These are phyloP conservation scores for Bellardia pandia DNA, from an alignment of 2,888 invertebrate genomes.

Conservation along the genomic window DNA sequence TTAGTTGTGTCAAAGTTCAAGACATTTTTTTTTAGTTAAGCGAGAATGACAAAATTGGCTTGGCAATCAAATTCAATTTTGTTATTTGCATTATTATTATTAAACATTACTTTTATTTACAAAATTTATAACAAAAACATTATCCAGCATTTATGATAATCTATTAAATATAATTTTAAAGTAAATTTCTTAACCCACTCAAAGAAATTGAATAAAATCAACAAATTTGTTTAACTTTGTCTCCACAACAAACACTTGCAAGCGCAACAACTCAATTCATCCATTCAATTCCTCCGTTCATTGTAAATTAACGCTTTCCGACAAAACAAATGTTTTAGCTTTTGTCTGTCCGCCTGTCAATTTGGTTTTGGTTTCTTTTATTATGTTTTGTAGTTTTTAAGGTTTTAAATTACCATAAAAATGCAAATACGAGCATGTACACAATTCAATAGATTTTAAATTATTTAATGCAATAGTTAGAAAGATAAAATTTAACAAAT, in stretches of 20 bases:
- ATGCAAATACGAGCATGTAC: conserved; percentile 44
- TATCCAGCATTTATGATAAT: not conserved
- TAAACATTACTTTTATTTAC: no score
- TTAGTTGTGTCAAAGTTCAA: not conserved
- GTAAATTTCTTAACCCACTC: conserved; percentile 1
- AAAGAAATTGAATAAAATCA: conserved; percentile 12
- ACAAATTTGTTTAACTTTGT: conserved; percentile 6
- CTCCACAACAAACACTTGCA: conserved; percentile 23
- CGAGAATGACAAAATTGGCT: no score
- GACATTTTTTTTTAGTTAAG: not conserved
- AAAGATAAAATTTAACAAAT: conserved; percentile 34
- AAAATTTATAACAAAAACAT: not conserved
- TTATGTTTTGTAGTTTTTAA: conserved; percentile 41
- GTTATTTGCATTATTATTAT: not conserved
- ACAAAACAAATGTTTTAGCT: conserved; percentile 4
- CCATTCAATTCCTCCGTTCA: not conserved
- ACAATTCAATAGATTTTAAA: conserved; percentile 43
- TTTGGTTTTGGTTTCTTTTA: conserved; percentile 18
- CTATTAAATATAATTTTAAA: conserved; percentile 6
- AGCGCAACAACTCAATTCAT: conserved; percentile 23
- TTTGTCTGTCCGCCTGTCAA: not conserved
- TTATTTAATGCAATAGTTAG: conserved; percentile 43
- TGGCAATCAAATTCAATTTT: not conserved
- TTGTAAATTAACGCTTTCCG: conserved; percentile 43
- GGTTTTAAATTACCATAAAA: conserved; percentile 57